A percentile compares a stretch with the other conserved stretches of the same genome.
Evolutionary conservation across 2,888 invertebrate genomes (phyloP).

Genomic region (Melanotus villosus): DNA sequence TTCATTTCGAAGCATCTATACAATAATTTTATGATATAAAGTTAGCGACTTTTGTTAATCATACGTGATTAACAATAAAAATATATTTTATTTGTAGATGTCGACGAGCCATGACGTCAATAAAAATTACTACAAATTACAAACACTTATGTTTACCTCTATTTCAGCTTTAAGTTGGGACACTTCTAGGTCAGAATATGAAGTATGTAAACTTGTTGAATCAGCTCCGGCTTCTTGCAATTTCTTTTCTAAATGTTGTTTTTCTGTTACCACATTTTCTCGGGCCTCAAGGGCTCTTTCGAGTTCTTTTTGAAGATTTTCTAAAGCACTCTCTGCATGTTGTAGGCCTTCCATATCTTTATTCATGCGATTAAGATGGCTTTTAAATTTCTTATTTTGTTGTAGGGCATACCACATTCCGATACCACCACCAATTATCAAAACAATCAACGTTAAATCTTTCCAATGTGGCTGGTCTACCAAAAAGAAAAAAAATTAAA

Average conservation of each 20-base stretch:
- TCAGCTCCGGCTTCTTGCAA: conserved; percentile 82
- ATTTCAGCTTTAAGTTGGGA: conserved; percentile 87
- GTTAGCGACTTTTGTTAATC: too few relatives aligned
- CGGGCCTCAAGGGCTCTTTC: conserved; percentile 87
- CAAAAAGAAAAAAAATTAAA: conserved; percentile 33
- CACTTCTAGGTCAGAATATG: conserved; percentile 86
- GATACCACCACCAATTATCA: conserved; percentile 86
- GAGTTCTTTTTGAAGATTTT: conserved; percentile 87
- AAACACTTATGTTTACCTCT: conserved; percentile 73
- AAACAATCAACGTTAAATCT: conserved; percentile 88
- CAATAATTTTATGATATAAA: conserved; percentile 21
- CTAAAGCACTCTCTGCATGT: conserved; percentile 89
- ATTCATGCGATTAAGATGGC: conserved; percentile 92
- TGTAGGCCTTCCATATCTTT: conserved; percentile 94
- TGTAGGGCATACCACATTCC: conserved; percentile 94
- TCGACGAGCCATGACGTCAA: neutral
- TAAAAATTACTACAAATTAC: neutral
- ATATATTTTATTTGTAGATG: too few relatives aligned
- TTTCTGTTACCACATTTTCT: conserved; percentile 86
- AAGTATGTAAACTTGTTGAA: conserved; percentile 75
- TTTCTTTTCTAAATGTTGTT: conserved; percentile 85
- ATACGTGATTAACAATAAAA: too few relatives aligned
- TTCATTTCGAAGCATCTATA: conserved; percentile 83
- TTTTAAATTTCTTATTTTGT: conserved; percentile 90
- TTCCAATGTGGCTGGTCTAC: conserved; percentile 75